phyloP scores from a whole-genome alignment of 2,888 invertebrate genomes.

The Thereva nobilitata region DNA sequence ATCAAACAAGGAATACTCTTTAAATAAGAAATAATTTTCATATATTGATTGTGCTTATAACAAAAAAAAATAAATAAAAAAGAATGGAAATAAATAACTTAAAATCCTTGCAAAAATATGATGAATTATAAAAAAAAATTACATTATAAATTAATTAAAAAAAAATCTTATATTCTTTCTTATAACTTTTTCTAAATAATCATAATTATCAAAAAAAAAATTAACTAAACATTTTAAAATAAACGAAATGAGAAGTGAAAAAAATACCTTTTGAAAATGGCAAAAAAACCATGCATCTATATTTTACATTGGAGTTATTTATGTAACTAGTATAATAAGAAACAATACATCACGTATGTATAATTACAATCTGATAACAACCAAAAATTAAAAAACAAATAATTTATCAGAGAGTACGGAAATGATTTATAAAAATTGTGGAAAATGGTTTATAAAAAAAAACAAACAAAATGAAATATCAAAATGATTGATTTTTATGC shows the following conservation, averaged over 20 bases:
- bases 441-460: neutral
- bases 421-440: slow-evolving; percentile 11
- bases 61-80: slow-evolving; percentile 1
- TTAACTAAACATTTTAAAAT: slow-evolving; percentile 21
- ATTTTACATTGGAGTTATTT: slow-evolving; percentile 51
- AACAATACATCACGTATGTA: slow-evolving; percentile 4
- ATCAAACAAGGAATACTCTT: slow-evolving; percentile 13
- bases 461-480: neutral
- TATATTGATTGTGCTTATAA: slow-evolving; percentile 14
- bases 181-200: no score
- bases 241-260: neutral
- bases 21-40: slow-evolving; percentile 8
- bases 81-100: neutral
- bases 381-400: slow-evolving; percentile 43
- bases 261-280: neutral
- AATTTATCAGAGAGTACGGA: slow-evolving; percentile 29
- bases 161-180: no score
- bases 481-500: neutral
- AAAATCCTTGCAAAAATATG: no score
- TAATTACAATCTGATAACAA: neutral
- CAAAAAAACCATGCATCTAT: slow-evolving; percentile 43
- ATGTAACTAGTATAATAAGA: slow-evolving; percentile 50
- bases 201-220: neutral
- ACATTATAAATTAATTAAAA: no score
- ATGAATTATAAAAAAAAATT: no score